Percentiles rank a stretch among this genome's conserved stretches.
Conservation (phyloP, 2,888 invertebrate species). For the Andrena marginata region DNA sequence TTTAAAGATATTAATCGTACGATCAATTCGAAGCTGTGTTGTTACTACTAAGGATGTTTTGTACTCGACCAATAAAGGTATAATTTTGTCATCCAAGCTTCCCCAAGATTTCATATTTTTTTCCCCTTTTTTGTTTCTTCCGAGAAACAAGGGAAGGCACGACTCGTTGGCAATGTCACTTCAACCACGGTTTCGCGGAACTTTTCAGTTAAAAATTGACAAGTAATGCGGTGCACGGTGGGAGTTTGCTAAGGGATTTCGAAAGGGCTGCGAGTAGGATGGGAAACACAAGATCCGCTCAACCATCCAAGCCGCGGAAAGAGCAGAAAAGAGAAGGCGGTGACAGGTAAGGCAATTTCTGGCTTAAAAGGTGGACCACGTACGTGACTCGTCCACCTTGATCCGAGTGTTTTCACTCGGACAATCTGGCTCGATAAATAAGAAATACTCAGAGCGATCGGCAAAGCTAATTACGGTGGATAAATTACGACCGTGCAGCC, state of each 20-base stretch:
- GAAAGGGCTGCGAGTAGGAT: conserved; percentile 36
- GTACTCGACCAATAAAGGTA: conserved; percentile 3
- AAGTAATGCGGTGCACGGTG: conserved; percentile 50
- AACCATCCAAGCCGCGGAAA: conserved; percentile 39
- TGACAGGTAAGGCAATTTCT: conserved; percentile 62
- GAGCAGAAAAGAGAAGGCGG: conserved; percentile 33
- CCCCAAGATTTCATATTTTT: neutral
- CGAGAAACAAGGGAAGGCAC: conserved; percentile 41
- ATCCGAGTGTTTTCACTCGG: neutral
- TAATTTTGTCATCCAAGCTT: conserved; percentile 4
- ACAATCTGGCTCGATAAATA: neutral
- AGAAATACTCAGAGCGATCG: neutral
- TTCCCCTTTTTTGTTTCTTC: conserved; percentile 3
- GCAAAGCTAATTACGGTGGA: neutral
- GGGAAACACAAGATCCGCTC: conserved; percentile 60
- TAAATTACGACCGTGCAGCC: neutral
- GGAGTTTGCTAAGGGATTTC: neutral
- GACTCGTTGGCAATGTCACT: conserved; percentile 12
- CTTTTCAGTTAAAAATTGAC: conserved; percentile 50
- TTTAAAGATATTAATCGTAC: neutral
- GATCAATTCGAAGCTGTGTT: neutral
- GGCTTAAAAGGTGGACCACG: neutral
- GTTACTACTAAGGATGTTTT: conserved; percentile 1
- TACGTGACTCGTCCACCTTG: neutral
- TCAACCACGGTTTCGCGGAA: conserved; percentile 12